Evolutionary conservation across 2,113 vertebrate species (phyloP), one percentile per base, ranked within the genome.

Genomic region (Xenopus borealis): DNA sequence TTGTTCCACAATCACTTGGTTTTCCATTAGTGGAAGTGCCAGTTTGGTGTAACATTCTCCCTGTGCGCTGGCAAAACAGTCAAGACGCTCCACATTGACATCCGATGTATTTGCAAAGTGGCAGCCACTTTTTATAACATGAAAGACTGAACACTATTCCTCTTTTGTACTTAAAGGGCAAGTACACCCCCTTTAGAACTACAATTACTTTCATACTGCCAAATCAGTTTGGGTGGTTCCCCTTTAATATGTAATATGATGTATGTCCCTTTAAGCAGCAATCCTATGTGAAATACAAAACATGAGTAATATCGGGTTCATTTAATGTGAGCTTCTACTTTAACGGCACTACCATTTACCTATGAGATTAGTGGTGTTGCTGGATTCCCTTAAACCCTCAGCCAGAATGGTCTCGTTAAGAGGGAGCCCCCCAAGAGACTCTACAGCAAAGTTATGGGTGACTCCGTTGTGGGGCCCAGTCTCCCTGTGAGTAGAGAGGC

Each of bases 401-500:
- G 96, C 91, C 69, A 99, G 80, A 3, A 95, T 97, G 59, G 91
- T 93, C 87, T 99, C 97, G 0, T 95, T 94, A 27, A 95, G 85
- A 2, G 97, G 96, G 6, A 99, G 91, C 18, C 97, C 97, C 0
- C 91, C 95, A 0, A 93, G 70, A 0, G 97, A 98, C 0, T 81
- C 65, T 72, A 93, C 75, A 0, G 89, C 96, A 27, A 99, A 98
- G 89, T 99, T 99, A 79, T 91, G 95, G 0, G 94, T 97, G 68
- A 98, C 96, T 1, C 97, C 97, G 0, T 93, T 97, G 75, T 97
- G 92, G 0, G 90, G 0, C 97, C 95, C 0, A 97, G 93, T 10
- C 97, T 91, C 7, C 96, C 96, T 0, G 97, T 99, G 55, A 99
- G 92, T 79, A 99, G 83, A 8, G 96, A 91, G 18, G 97, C 97